phyloP scores from a whole-genome alignment of 2,888 invertebrate genomes.

The Leucozona laternaria region DNA sequence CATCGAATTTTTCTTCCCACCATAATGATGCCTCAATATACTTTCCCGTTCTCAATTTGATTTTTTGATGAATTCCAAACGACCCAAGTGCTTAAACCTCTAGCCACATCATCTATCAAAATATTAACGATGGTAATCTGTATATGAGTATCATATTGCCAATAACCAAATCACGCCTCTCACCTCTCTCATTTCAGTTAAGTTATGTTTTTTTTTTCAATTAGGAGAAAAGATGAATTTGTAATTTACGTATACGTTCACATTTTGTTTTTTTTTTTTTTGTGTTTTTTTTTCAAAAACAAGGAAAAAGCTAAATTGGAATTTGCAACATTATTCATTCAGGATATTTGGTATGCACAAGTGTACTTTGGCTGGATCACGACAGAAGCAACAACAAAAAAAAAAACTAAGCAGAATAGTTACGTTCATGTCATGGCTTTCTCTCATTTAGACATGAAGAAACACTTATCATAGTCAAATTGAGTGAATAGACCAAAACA shows the following conservation, averaged over 20 bases:
- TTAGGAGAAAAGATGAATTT: conserved; percentile 54
- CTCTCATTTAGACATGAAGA: conserved; percentile 61
- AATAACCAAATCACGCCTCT: conserved; percentile 56
- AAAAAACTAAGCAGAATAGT: not conserved
- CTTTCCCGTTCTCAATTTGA: conserved; percentile 31
- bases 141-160: conserved; percentile 35
- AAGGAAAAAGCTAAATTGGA: not conserved
- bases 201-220: conserved; percentile 4
- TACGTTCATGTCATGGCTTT: conserved; percentile 63
- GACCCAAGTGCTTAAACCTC: not conserved
- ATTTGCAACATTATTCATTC: conserved; percentile 58
- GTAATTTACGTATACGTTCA: conserved; percentile 57
- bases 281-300: not conserved
- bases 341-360: conserved; percentile 70
- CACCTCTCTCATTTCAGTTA: conserved; percentile 19
- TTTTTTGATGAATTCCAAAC: conserved; percentile 38
- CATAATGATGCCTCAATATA: not conserved
- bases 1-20: not conserved
- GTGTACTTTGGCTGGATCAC: conserved; percentile 60
- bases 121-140: conserved; percentile 39
- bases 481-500: conserved; percentile 23
- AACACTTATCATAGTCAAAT: conserved; percentile 28
- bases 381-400: conserved; percentile 38
- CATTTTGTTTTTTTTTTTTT: conserved; percentile 18
- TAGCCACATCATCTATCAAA: conserved; percentile 9